Evolutionary conservation across 2,797 vertebrate species (phyloP), one percentile per base, ranked within the genome.

Genomic region (Perdix hodgsoniae): DNA sequence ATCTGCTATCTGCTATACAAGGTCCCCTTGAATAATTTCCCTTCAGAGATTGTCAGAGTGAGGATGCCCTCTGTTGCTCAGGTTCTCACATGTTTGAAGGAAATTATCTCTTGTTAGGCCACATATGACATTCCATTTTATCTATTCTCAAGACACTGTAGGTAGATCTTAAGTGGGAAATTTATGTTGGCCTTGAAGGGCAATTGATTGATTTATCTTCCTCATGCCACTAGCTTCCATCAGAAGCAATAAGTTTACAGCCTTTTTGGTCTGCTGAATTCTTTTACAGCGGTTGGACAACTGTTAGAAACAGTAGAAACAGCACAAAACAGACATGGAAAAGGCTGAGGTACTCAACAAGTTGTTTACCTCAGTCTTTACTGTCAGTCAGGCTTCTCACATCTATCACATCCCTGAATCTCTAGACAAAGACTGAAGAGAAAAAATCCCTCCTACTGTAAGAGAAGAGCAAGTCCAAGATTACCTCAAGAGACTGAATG

Each of bases 1-100:
- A 5, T 73, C 76, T 83, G 10, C 42, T 93, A 2, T 39, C 81
- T n/a, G 18, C 50, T 50, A 40, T 4, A 21, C 69, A 93, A 92
- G 47, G 85, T 93, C 74, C 15, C 79, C 95, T 92, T 91, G 87
- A 75, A 65, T 11, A 64, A 74, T 24, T 81, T 83, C 56, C 29
- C 17, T 40, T 42, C 19, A 10, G 42, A 35, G 6, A 40, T 0
- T 71, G 40, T 14, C 33, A 61, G 13, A 24, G 44, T 50, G 60
- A 64, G 11, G 22, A 22, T 39, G 33, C 33, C 7, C 22, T 80
- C 78, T 81, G 37, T 6, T 3, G 5, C 74, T 63, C 49, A 57
- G 44, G 18, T 57, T 88, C 66, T 65, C 4, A 11, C 10, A 6
- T 2, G 1, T 59, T 67, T 42, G 31, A 50, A 80, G 24, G 60